Evolutionary conservation across 2,888 invertebrate species (phyloP), one percentile per base, ranked within the genome.

Genomic region (Philhelius pedissequus): DNA sequence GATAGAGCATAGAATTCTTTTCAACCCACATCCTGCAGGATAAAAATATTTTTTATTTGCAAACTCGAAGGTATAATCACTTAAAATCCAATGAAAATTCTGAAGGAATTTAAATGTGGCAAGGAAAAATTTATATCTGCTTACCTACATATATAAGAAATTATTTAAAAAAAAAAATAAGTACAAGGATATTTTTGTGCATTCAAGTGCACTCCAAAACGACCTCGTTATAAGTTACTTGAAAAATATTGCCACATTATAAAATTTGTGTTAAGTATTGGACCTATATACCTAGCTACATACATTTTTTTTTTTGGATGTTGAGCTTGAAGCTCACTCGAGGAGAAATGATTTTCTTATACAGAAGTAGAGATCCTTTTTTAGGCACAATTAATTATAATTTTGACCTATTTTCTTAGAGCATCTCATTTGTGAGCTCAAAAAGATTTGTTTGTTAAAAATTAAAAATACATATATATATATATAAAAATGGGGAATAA

Each of bases 31-130:
- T 40, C 32, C 64, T 52, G 52, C 30, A 54, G 43, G 60, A 20
- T 56, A 40, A 27, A 70, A 70, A 48, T 71, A 60, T 71, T 71
- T 35, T 27, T 13, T 50, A 30, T 62, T n/a, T n/a, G n/a, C n/a
- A n/a, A n/a, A n/a, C 38, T 60, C 25, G 50, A 52, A 54, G 32
- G 32, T 64, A 64, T 64, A 48, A 54, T 40, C 52, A 69, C 54
- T 54, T 38, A 54, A 69, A 52, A n/a, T 69, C 40, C 69, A 40
- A 60, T 62, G 40, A 48, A 62, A 64, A 48, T 48, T 45, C 20
- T 73, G 73, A 43, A 30, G 20, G 40, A 62, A 73, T 40, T 62
- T 40, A 50, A 22, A 30, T 30, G 35, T 35, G 7, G 13, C 25
- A 27, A 5, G 13, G 25, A 40, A 40, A 32, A 32, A 20, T 4